Percentiles rank a stretch among this genome's conserved stretches.
Evolutionary conservation across 2,797 vertebrate species (phyloP).

Genomic region (Capromys pilorides): DNA sequence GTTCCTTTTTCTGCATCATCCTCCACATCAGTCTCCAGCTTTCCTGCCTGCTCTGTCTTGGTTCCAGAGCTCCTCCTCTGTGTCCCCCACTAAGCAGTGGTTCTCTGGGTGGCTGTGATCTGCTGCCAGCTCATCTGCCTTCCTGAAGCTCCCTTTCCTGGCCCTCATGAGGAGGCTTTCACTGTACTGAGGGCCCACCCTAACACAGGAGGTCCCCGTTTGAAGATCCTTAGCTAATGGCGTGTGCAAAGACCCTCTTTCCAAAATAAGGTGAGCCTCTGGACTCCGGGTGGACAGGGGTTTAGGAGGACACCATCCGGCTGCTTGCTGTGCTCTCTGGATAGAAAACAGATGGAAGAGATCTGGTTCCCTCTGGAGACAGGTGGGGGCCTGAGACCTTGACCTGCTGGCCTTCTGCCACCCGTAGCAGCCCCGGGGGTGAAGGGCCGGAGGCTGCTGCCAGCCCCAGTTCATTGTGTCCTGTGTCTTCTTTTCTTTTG

Average conservation of each 20-base stretch:
- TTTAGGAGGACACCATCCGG: neutral
- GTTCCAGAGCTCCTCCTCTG: neutral
- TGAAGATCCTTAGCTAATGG: neutral
- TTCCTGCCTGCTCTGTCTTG: neutral
- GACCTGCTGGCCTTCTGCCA: neutral
- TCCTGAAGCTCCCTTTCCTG: neutral
- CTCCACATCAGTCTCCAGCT: neutral
- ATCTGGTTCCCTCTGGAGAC: neutral
- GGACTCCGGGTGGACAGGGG: neutral
- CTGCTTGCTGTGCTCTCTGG: neutral
- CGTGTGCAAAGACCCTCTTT: neutral
- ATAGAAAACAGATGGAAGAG: neutral
- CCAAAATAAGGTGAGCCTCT: neutral
- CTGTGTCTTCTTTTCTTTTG: neutral
- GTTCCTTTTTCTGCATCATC: neutral
- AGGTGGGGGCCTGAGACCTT: neutral
- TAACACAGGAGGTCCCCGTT: neutral
- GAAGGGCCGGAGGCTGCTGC: neutral
- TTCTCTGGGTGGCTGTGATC: neutral
- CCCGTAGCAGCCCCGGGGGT: neutral
- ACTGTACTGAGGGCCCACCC: neutral
- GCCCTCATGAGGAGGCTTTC: neutral
- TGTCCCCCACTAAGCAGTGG: neutral
- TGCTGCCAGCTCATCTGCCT: neutral
- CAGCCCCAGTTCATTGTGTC: neutral